Evolutionary conservation across 2,888 invertebrate species (phyloP).

Genomic region (Cheilosia impressa): DNA sequence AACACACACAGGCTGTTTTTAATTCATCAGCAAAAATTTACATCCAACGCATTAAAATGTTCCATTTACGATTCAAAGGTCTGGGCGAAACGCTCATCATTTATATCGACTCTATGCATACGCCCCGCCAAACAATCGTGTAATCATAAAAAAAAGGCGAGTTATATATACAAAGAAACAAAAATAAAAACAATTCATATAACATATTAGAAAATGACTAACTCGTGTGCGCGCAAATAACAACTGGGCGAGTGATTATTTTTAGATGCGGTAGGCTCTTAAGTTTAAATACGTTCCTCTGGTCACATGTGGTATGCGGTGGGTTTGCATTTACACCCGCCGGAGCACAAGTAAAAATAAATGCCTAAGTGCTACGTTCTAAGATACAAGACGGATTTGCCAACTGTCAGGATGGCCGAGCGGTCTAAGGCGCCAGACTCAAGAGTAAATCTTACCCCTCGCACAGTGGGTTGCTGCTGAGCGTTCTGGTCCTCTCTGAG

Average conservation of each 20-base stretch:
- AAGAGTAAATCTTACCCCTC: constrained; percentile 77
- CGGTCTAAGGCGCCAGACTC: constrained; percentile 80
- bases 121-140: constrained; percentile 29
- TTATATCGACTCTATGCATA: neutral
- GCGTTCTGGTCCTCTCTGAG: constrained; percentile 75
- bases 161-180: neutral
- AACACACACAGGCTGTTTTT: neutral
- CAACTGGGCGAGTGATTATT: constrained; percentile 54
- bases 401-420: constrained; percentile 78
- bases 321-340: too few species aligned
- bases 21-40: constrained; percentile 21
- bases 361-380: neutral
- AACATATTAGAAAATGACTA: constrained; percentile 64
- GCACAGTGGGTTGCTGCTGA: constrained; percentile 45
- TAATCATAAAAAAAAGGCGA: neutral
- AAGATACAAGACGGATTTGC: neutral
- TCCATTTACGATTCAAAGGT: constrained; percentile 66
- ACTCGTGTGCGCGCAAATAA: constrained; percentile 45
- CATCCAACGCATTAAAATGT: constrained; percentile 56
- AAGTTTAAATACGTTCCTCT: neutral
- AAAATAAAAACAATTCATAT: constrained; percentile 48
- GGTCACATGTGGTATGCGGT: too few species aligned
- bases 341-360: too few species aligned
- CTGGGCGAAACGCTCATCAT: constrained; percentile 17
- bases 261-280: constrained; percentile 25